These are phyloP conservation scores for Nomada ferruginata DNA, from an alignment of 2,888 invertebrate species.

Conservation along the genomic window DNA sequence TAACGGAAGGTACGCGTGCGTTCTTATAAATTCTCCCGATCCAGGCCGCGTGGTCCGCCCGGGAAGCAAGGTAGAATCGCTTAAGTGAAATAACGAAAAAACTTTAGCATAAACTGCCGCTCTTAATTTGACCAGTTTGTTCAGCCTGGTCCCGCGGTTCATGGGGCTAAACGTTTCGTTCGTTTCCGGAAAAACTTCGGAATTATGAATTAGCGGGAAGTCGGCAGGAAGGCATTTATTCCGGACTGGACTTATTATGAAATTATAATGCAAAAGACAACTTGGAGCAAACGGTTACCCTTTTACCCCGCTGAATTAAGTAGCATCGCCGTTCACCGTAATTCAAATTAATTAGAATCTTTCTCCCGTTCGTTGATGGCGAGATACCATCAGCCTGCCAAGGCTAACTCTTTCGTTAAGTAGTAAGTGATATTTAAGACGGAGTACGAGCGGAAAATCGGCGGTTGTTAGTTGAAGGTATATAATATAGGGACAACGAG, in stretches of 20 bases:
- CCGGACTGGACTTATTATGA: conserved; percentile 68
- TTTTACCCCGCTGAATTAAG: conserved; percentile 59
- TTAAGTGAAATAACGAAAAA: conserved; percentile 70
- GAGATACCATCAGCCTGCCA: neutral
- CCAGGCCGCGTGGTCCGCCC: conserved; percentile 11
- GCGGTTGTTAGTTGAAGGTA: neutral
- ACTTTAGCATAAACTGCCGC: conserved; percentile 70
- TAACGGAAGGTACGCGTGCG: conserved; percentile 66
- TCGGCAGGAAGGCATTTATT: conserved; percentile 65
- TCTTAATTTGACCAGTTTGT: conserved; percentile 73
- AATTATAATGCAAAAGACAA: conserved; percentile 71
- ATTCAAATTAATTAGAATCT: conserved; percentile 49
- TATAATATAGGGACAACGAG: neutral
- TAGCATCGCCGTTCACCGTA: conserved; percentile 53
- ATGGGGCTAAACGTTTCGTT: conserved; percentile 69
- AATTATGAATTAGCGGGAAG: conserved; percentile 74
- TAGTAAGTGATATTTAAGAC: neutral
- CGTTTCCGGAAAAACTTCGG: conserved; percentile 72
- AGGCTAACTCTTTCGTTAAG: neutral
- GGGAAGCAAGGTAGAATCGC: conserved; percentile 53
- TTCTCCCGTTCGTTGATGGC: neutral
- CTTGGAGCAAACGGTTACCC: conserved; percentile 52
- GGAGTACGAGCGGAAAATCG: neutral
- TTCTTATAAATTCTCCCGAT: conserved; percentile 78
- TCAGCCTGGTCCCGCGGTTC: conserved; percentile 45